Conservation (phyloP, 2,888 invertebrate genomes). For the Athalia circularis region DNA sequence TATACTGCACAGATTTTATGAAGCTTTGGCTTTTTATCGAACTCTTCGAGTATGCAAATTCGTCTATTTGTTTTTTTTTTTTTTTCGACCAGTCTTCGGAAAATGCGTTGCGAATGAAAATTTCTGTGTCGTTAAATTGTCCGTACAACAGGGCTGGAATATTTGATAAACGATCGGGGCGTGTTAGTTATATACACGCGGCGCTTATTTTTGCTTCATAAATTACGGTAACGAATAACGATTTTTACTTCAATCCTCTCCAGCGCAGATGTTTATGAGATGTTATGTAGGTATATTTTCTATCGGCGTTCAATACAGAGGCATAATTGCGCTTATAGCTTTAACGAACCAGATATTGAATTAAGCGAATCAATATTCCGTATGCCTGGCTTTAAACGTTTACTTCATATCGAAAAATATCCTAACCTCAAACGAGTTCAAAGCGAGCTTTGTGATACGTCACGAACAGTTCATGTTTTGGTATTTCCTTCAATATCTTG, state of each 20-base stretch:
- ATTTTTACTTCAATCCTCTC: constrained; percentile 11
- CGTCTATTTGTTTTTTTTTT: too few species aligned
- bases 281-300: background rate
- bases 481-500: background rate
- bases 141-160: background rate
- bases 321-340: background rate
- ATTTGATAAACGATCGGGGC: background rate
- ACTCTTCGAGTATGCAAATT: too few species aligned
- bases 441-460: background rate
- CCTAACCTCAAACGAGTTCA: background rate
- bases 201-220: constrained; percentile 6
- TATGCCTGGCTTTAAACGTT: background rate
- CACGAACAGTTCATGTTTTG: background rate
- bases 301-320: background rate
- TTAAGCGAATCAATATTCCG: background rate
- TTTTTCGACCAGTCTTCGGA: too few species aligned
- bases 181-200: background rate
- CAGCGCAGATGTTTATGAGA: constrained; percentile 20
- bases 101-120: too few species aligned
- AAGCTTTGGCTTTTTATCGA: too few species aligned
- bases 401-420: background rate
- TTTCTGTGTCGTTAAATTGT: too few species aligned
- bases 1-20: too few species aligned
- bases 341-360: constrained; percentile 7
- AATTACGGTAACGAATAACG: constrained; percentile 6